Percentiles rank a stretch among this genome's conserved stretches.
Conservation (phyloP, 2,888 invertebrate species). For the Thecocarcelia acutangulata region DNA sequence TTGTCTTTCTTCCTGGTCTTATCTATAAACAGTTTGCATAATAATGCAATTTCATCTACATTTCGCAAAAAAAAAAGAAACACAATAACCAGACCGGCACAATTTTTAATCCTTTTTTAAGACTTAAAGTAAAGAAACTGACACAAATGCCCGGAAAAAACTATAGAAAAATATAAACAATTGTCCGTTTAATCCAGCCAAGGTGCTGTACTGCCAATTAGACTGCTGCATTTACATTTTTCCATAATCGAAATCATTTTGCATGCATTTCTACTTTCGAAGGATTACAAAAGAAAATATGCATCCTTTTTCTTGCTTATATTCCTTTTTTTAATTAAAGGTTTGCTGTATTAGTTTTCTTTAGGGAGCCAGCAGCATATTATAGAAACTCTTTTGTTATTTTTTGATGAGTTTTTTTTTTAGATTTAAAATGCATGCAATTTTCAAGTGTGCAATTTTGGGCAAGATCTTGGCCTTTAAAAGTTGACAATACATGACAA, state of each 20-base stretch:
- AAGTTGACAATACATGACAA: too few species aligned
- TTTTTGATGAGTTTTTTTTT: too few species aligned
- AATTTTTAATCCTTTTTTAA: slow-evolving; percentile 33
- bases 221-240: slow-evolving; percentile 5
- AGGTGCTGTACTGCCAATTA: slow-evolving; percentile 20
- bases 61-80: neutral
- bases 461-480: too few species aligned
- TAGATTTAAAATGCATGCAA: neutral
- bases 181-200: slow-evolving; percentile 41
- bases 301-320: neutral
- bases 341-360: too few species aligned
- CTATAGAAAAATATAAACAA: slow-evolving; percentile 2
- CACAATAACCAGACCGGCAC: neutral
- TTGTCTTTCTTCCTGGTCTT: neutral
- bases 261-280: slow-evolving; percentile 43
- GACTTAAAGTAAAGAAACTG: neutral
- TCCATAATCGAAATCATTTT: slow-evolving; percentile 48
- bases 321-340: neutral
- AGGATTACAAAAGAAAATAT: slow-evolving; percentile 32
- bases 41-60: slow-evolving; percentile 8
- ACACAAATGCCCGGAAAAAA: too few species aligned
- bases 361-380: too few species aligned
- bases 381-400: too few species aligned
- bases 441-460: too few species aligned
- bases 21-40: slow-evolving; percentile 11